Conservation (phyloP, 2,888 invertebrate species). For the Eurytoma californica region DNA sequence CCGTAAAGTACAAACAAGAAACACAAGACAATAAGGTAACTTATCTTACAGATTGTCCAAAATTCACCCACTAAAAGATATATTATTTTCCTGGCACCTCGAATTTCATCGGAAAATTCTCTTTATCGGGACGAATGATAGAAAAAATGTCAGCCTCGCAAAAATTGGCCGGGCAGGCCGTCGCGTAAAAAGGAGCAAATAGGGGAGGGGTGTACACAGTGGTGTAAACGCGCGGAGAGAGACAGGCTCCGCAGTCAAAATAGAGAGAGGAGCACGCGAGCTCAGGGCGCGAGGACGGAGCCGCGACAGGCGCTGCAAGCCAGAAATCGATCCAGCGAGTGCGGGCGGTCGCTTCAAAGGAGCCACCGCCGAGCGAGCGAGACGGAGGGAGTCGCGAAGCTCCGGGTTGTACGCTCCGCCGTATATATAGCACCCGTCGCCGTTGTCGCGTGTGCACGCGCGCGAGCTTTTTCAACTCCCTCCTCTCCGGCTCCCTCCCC, state of each 20-base stretch:
- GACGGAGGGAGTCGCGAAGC: not conserved
- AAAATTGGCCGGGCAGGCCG: not conserved
- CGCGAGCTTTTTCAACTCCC: not conserved
- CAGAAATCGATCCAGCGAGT: slow-evolving; percentile 54
- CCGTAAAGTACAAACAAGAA: too few species aligned
- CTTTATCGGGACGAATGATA: too few species aligned
- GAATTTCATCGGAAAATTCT: too few species aligned
- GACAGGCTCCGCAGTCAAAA: not conserved
- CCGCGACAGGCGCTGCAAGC: slow-evolving; percentile 16
- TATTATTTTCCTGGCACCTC: too few species aligned
- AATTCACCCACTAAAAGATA: too few species aligned
- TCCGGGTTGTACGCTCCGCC: slow-evolving; percentile 16
- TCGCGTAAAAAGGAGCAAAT: too few species aligned
- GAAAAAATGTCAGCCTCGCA: not conserved
- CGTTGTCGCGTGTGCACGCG: slow-evolving; percentile 20
- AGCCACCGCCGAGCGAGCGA: slow-evolving; percentile 19
- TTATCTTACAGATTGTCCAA: too few species aligned
- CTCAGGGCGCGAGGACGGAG: slow-evolving; percentile 22
- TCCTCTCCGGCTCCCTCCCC: slow-evolving; percentile 3
- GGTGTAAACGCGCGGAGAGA: not conserved
- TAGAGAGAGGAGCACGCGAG: slow-evolving; percentile 13
- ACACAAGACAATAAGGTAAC: too few species aligned
- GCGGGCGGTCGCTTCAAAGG: slow-evolving; percentile 40
- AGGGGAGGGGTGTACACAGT: not conserved
- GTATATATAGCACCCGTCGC: not conserved